These are phyloP conservation scores for Eristalis arbustorum DNA, from an alignment of 2,888 invertebrate species.

Conservation along the genomic window DNA sequence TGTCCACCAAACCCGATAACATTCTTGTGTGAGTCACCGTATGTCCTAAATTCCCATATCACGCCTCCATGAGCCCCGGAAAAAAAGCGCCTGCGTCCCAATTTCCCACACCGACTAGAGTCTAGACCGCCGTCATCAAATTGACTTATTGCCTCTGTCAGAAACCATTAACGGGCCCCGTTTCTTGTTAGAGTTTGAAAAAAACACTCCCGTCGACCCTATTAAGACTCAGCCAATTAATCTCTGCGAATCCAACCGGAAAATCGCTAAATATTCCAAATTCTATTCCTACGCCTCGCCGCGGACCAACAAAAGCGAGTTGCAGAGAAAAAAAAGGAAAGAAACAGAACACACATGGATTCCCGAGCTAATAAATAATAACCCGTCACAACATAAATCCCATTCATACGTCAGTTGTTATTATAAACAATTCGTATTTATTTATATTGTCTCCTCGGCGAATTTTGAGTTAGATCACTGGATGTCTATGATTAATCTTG, in stretches of 20 bases:
- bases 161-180: neutral
- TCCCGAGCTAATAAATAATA: neutral
- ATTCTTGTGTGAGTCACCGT: too few species aligned
- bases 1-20: too few species aligned
- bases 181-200: neutral
- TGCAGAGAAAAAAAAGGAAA: neutral
- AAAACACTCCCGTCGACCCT: neutral
- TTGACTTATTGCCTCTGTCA: neutral
- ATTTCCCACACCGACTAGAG: neutral
- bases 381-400: slow-evolving; percentile 3
- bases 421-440: slow-evolving; percentile 2
- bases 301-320: neutral
- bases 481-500: neutral
- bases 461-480: neutral
- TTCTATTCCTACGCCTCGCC: neutral
- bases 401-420: neutral
- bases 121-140: too few species aligned
- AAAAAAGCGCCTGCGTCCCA: neutral
- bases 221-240: neutral
- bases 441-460: neutral
- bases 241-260: neutral
- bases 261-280: neutral
- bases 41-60: too few species aligned
- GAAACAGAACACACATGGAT: neutral
- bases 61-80: neutral